Evolutionary conservation across 1,140 invertebrate genomes (phyloP), one percentile per base, ranked within the genome.

Genomic region (Cyphomyrmex costatus): DNA sequence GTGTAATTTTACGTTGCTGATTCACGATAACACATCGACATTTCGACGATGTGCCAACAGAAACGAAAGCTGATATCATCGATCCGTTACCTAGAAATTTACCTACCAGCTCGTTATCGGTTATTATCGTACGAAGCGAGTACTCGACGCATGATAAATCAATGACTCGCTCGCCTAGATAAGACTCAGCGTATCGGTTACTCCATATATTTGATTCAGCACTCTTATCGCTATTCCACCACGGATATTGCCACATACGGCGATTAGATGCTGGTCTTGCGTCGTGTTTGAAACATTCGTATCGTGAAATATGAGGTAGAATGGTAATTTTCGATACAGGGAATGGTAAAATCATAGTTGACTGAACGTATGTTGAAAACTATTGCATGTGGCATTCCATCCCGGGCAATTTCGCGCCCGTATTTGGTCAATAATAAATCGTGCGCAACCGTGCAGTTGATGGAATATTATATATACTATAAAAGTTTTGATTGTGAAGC

Each of bases 171-270:
- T 24, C 61, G n/a, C 36, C 14, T 24, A 85, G 85, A 86, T 86
- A 86, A 82, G 77, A 86, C 77, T 51, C 36, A 16, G 24, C 49
- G 30, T 86, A 86, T 86, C 63, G 85, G 30, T 82, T 70, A 70
- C 61, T 82, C 77, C 78, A 68, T 86, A 82, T 86, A 82, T 86
- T 82, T 71, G 85, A 82, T 86, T 70, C 77, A 68, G 42, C 77
- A 68, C 65, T 68, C 77, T 86, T 86, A 86, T 86, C 85, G 63
- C 42, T 42, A n/a, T 49, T 71, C 78, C 66, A 83, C 56, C 56
- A 61, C 78, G 78, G 53, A 86, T 85, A 78, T 85, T 85, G 60
- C 60, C 42, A 42, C 82, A 85, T 78, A 53, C 73, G 51, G 42
- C 60, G 82, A 65, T 85, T 78, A 76, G 82, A 85, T 65, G 82